A percentile compares a stretch with the other conserved stretches of the same genome.
phyloP scores from a whole-genome alignment of 1,140 invertebrate species.

The Drepana arcuata region DNA sequence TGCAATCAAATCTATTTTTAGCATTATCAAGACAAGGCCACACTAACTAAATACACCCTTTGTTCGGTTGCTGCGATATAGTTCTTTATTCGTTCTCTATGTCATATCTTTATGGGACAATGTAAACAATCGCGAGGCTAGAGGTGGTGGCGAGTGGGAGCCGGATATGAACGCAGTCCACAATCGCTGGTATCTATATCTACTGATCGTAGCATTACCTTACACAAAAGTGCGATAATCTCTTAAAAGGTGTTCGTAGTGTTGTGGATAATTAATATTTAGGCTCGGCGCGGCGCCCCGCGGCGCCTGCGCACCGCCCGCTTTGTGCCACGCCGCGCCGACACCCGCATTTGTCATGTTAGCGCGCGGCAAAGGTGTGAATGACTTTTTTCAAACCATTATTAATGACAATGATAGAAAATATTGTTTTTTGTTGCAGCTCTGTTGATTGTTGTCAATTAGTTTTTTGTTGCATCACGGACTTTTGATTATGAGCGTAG shows the following conservation, averaged over 20 bases:
- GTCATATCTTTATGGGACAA: too few species aligned
- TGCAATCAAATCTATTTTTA: too few species aligned
- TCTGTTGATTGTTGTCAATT: constrained; percentile 68
- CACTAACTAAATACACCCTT: too few species aligned
- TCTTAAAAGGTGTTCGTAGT: constrained; percentile 63
- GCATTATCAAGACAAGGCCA: too few species aligned
- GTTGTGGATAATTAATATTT: constrained; percentile 68
- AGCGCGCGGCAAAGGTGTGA: constrained; percentile 65
- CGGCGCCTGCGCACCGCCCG: constrained; percentile 40
- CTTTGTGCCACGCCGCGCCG: constrained; percentile 44
- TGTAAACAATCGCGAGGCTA: too few species aligned
- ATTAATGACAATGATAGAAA: constrained; percentile 70
- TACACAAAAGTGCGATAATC: constrained; percentile 61
- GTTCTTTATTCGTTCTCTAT: too few species aligned
- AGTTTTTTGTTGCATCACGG: constrained; percentile 53
- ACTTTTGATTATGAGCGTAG: constrained; percentile 51
- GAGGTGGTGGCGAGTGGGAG: too few species aligned
- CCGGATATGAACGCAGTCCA: constrained; percentile 5
- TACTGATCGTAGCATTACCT: constrained; percentile 43
- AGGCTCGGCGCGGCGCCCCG: constrained; percentile 43
- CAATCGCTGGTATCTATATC: constrained; percentile 39
- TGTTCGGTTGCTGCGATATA: too few species aligned
- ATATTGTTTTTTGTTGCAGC: constrained; percentile 67
- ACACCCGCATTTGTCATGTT: constrained; percentile 64
- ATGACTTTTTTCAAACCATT: constrained; percentile 65